phyloP scores from a whole-genome alignment of 1,140 invertebrate species.

The Neuroterus valhalla region DNA sequence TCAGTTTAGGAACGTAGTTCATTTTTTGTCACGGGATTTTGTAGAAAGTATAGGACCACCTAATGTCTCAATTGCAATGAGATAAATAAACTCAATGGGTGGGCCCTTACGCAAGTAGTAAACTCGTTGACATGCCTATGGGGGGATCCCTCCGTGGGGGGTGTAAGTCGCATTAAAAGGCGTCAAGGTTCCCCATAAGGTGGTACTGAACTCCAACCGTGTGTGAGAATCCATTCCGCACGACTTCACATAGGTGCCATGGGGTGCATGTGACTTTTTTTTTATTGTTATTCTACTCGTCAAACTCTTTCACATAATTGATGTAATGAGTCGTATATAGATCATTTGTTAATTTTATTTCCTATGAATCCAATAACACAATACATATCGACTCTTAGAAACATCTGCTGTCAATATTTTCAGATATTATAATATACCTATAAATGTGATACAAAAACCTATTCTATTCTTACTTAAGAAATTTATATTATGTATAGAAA shows the following conservation, averaged over 20 bases:
- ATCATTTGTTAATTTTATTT: too few species aligned
- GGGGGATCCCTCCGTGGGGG: conserved; percentile 48
- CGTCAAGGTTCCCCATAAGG: conserved; percentile 61
- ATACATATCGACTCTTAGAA: too few species aligned
- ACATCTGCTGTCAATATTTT: too few species aligned
- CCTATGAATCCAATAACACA: too few species aligned
- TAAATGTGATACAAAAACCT: too few species aligned
- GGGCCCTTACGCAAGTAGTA: conserved; percentile 50
- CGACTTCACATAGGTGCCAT: conserved; percentile 68
- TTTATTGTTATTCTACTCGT: conserved; percentile 34
- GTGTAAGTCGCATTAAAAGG: conserved; percentile 52
- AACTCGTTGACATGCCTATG: conserved; percentile 39
- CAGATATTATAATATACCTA: too few species aligned
- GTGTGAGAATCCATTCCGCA: conserved; percentile 72
- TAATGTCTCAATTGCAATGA: conserved; percentile 58
- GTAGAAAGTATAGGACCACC: too few species aligned
- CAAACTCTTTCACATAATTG: conserved; percentile 39
- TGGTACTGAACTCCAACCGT: conserved; percentile 69
- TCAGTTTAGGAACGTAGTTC: too few species aligned
- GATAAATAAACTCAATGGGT: conserved; percentile 69
- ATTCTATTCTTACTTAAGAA: too few species aligned
- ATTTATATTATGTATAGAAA: too few species aligned
- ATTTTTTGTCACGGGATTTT: too few species aligned
- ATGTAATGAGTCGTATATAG: neutral
- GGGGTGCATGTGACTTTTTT: conserved; percentile 51